A percentile compares a stretch with the other conserved stretches of the same genome.
These are phyloP conservation scores for Aleiodes testaceus DNA, from an alignment of 2,888 invertebrate species.

Conservation along the genomic window DNA sequence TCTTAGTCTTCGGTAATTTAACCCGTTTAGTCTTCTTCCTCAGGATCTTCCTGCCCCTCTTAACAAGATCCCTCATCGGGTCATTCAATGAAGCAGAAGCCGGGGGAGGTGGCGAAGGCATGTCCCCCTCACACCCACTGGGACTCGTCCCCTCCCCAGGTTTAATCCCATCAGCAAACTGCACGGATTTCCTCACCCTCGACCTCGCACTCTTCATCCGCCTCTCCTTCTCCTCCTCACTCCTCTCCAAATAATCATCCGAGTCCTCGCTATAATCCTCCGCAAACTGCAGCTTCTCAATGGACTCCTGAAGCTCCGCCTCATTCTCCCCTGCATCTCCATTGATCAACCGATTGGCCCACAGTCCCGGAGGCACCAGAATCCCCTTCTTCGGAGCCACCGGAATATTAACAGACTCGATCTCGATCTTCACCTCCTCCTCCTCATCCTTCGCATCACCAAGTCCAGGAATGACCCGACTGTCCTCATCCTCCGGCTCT, in stretches of 20 bases:
- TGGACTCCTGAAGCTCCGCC: constrained; percentile 44
- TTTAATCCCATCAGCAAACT: constrained; percentile 78
- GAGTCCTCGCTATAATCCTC: constrained; percentile 54
- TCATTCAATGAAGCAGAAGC: constrained; percentile 58
- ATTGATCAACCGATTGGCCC: constrained; percentile 69
- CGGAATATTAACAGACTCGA: constrained; percentile 57
- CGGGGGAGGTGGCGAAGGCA: constrained; percentile 78
- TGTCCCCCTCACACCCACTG: constrained; percentile 77
- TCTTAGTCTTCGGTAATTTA: constrained; percentile 74
- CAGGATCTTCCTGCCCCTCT: constrained; percentile 66
- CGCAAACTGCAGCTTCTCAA: constrained; percentile 38
- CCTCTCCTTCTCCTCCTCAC: constrained; percentile 48
- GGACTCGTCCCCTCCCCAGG: constrained; percentile 78
- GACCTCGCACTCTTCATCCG: constrained; percentile 45
- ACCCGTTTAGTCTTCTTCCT: constrained; percentile 75
- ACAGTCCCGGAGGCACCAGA: constrained; percentile 74
- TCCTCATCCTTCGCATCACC: constrained; percentile 48
- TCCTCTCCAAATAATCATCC: constrained; percentile 40
- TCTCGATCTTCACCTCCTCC: constrained; percentile 23
- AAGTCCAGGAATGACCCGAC: constrained; percentile 48
- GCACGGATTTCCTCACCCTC: constrained; percentile 73
- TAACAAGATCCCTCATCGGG: constrained; percentile 56
- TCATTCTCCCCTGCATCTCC: constrained; percentile 55
- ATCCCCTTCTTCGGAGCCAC: constrained; percentile 76
- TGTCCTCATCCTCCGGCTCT: constrained; percentile 56